These are phyloP conservation scores for Holothuria leucospilota DNA, from an alignment of 53 echinoderm and acorn worm genomes.

Conservation along the genomic window DNA sequence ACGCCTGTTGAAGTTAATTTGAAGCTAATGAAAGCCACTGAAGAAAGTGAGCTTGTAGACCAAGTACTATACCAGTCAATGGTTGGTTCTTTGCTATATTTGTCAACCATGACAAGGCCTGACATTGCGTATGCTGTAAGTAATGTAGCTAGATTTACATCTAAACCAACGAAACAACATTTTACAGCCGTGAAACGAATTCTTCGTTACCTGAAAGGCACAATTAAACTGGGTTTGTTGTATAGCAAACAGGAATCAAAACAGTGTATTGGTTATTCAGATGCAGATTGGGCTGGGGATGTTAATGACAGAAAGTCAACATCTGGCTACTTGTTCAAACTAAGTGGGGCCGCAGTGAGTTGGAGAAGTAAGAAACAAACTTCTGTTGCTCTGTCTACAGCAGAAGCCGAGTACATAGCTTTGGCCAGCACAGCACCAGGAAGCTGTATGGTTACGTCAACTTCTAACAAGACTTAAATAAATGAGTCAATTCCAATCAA, in stretches of 20 bases:
- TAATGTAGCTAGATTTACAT: slow-evolving; percentile 15
- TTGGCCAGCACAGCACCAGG: too few relatives aligned
- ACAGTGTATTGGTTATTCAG: background rate
- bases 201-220: slow-evolving; percentile 19
- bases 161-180: too few relatives aligned
- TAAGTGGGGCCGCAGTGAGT: too few relatives aligned
- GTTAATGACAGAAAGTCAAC: slow-evolving; percentile 10
- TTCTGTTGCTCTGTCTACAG: background rate
- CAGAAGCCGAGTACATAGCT: background rate
- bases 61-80: slow-evolving; percentile 16
- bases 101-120: slow-evolving; percentile 26
- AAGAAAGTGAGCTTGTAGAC: too few relatives aligned
- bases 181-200: slow-evolving; percentile 21
- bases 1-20: background rate
- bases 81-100: slow-evolving; percentile 4
- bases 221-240: background rate
- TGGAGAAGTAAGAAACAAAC: too few relatives aligned
- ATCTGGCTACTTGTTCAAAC: too few relatives aligned
- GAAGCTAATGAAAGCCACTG: too few relatives aligned
- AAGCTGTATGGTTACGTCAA: background rate
- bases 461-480: background rate
- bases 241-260: too few relatives aligned
- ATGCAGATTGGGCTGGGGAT: slow-evolving; percentile 31
- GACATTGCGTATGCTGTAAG: slow-evolving; percentile 25
- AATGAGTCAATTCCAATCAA: background rate